Evolutionary conservation across 2,888 invertebrate genomes (phyloP), one percentile per base, ranked within the genome.

Genomic region (Synanthedon andrenaeformis): DNA sequence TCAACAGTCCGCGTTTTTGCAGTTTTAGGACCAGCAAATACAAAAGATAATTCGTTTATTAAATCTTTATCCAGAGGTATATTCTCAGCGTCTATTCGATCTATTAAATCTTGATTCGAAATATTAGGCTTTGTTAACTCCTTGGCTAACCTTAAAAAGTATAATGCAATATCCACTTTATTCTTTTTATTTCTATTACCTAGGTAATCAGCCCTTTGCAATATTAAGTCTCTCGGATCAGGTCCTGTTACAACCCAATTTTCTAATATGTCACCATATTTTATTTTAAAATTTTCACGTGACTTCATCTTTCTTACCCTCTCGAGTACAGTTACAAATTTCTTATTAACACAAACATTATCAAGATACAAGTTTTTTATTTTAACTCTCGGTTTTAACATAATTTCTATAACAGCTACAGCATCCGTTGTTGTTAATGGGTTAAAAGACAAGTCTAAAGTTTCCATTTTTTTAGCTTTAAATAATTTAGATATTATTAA

Each of bases 391-490:
- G 62, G 61, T 49, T 49, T 58, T 45, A 67, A 55, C 70, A 74
- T 67, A 48, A 61, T 66, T 13, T 62, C 51, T n/a, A 76, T 55
- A 1, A 65, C 59, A 3, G 42, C 42, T 5, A 58, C 54, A 3
- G 74, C 73, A 28, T 72, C 73, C 0, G 45, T 45, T 3, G 68
- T 58, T 41, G 60, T 56, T 55, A 78, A 50, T 11, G 75, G 75
- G 53, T 78, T 76, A 42, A 42, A 66, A 1, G 76, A 76, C n/a
- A 78, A 56, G 58, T 74, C 63, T 4, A 78, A 60, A 12, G 65
- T 67, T 6, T 23, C 28, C 10, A 76, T 55, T 45, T 64, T 69
- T 42, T 65, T 67, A 23, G 72, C 69, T 52, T 60, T 63, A 1
- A 54, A 23, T 19, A 78, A 57, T 53, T 56, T 58, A 3, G 55